Evolutionary conservation across 2,113 vertebrate genomes (phyloP).

Genomic region (Ptychochromis oligacanthus): DNA sequence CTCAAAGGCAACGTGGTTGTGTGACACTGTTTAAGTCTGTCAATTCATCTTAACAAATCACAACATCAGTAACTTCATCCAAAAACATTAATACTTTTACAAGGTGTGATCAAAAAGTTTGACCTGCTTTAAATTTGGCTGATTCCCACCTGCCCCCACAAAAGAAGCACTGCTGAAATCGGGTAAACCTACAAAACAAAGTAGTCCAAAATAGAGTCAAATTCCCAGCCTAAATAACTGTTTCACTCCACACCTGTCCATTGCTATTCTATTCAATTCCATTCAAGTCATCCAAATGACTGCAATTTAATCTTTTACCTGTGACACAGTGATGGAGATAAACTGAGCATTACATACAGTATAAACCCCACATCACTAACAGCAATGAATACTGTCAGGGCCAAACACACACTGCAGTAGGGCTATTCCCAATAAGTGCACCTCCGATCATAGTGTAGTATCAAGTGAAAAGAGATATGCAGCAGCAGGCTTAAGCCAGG

Average conservation of each 20-base stretch:
- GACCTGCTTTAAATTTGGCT: no score
- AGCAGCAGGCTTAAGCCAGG: not conserved
- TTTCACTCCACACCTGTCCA: not conserved
- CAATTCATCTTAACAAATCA: not conserved
- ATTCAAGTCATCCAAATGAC: not conserved
- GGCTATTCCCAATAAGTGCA: not conserved
- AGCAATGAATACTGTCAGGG: not conserved
- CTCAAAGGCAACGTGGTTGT: not conserved
- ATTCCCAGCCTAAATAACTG: not conserved
- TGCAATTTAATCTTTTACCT: not conserved
- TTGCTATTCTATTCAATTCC: not conserved
- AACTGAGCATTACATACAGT: not conserved
- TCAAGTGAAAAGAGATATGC: not conserved
- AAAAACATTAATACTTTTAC: not conserved
- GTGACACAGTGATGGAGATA: not conserved
- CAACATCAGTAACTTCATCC: not conserved
- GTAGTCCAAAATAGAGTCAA: not conserved
- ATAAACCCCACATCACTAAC: not conserved
- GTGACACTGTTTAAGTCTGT: not conserved
- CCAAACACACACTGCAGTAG: not conserved
- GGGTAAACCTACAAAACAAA: not conserved
- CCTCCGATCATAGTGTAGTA: not conserved
- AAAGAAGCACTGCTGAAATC: not conserved
- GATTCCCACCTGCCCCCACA: not conserved
- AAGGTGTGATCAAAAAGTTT: no score